phyloP scores from a whole-genome alignment of 2,888 invertebrate genomes.

The Strigamia maritima region DNA sequence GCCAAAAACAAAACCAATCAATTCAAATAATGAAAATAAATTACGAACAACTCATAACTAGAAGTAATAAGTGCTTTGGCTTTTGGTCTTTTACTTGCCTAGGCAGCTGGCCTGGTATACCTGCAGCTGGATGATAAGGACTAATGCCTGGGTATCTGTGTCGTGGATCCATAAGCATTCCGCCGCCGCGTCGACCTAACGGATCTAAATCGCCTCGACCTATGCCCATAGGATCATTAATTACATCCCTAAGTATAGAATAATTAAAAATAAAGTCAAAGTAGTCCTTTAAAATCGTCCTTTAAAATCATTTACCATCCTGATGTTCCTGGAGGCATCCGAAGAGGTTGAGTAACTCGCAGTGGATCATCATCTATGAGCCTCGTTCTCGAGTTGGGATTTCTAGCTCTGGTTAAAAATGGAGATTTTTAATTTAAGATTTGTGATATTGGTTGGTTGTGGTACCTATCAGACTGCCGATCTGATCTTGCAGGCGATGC shows the following conservation, averaged over 20 bases:
- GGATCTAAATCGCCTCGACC: slow-evolving; percentile 79
- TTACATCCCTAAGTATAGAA: not conserved
- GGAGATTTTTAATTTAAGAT: not conserved
- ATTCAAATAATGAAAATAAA: not conserved
- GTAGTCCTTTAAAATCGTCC: not conserved
- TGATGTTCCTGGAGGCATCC: not conserved
- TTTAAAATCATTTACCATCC: not conserved
- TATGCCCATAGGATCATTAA: slow-evolving; percentile 49
- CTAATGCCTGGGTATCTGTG: slow-evolving; percentile 10
- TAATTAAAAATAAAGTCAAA: not conserved
- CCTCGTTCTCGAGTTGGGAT: not conserved
- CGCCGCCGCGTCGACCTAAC: slow-evolving; percentile 62
- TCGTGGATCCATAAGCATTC: slow-evolving; percentile 72
- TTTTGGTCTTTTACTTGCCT: slow-evolving; percentile 16
- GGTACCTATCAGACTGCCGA: not conserved
- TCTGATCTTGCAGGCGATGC: not conserved
- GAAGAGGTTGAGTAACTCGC: not conserved
- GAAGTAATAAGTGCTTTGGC: slow-evolving; percentile 18
- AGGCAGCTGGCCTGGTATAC: slow-evolving; percentile 31
- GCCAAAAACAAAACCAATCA: slow-evolving; percentile 43
- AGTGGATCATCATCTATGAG: slow-evolving; percentile 1
- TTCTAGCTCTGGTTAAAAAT: not conserved
- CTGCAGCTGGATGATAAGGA: slow-evolving; percentile 17
- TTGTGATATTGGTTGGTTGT: not conserved
- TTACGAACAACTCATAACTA: slow-evolving; percentile 39